phyloP scores from a whole-genome alignment of 1,140 invertebrate genomes.

The Teleopsis dalmanni region DNA sequence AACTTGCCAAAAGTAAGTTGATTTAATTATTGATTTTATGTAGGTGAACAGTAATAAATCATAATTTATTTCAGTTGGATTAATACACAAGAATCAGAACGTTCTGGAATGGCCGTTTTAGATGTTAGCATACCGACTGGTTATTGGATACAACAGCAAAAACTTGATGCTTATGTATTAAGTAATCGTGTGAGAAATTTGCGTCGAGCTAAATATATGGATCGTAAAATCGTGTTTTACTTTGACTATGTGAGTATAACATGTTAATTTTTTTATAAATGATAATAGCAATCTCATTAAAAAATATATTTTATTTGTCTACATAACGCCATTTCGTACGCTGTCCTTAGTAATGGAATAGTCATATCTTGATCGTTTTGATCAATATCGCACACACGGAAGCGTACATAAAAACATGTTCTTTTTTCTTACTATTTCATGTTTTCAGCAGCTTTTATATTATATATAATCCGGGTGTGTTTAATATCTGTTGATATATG shows the following conservation, averaged over 20 bases:
- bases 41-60: background rate
- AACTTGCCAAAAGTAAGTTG: constrained; percentile 67
- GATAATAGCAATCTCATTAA: too few relatives aligned
- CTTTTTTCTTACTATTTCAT: too few relatives aligned
- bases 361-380: too few relatives aligned
- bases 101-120: constrained; percentile 86
- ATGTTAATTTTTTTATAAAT: too few relatives aligned
- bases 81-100: constrained; percentile 62
- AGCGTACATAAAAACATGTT: too few relatives aligned
- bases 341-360: too few relatives aligned
- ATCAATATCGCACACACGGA: too few relatives aligned
- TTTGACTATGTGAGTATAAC: constrained; percentile 77
- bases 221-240: constrained; percentile 84
- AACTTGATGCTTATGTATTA: constrained; percentile 74
- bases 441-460: too few relatives aligned
- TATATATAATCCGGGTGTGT: too few relatives aligned
- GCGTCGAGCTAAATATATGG: constrained; percentile 71
- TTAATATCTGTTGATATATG: too few relatives aligned
- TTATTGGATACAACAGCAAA: constrained; percentile 87
- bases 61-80: constrained; percentile 59
- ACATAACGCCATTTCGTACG: too few relatives aligned
- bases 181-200: constrained; percentile 67
- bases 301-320: too few relatives aligned
- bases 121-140: constrained; percentile 90
- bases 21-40: background rate